Evolutionary conservation across 2,113 vertebrate species (phyloP), one percentile per base, ranked within the genome.

Genomic region (Otolemur garnettii): DNA sequence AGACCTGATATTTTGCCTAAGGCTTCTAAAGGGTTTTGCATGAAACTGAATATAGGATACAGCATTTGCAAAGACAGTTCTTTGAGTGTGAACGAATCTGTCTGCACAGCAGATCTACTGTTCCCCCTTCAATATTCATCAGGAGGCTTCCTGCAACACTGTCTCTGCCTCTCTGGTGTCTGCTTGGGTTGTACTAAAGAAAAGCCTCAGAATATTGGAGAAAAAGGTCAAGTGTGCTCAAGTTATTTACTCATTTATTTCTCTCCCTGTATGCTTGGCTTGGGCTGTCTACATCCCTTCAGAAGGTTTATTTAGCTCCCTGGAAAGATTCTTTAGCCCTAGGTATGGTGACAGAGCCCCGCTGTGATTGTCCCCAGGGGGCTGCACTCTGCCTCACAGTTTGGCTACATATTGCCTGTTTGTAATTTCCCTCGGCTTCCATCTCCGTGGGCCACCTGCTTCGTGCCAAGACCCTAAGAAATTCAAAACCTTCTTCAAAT

Each of bases 311-410:
- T 50, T 57, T 30, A 59, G 19, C 4, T 57, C 42, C 53, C 18
- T 19, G 10, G 62, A 7, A 80, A 66, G 42, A n/a, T 66, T 42
- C 35, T 59, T 12, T 35, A 1, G 28, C 14, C 14, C 71, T 12
- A 72, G 45, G 22, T 38, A 42, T 53, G 9, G 9, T 33, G 21
- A 81, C 10, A 33, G 18, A 50, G 15, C 33, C 5, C 4, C 10
- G 19, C 17, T 66, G 5, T 24, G 35, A 28, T n/a, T n/a, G 19
- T 42, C 42, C 18, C 12, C 57, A 62, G 9, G 33, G 4, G 14
- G 6, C 5, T 66, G 6, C 2, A 15, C 8, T n/a, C 22, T 24
- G 13, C 33, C 4, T 15, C 7, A 5, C 7, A 50, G 8, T 19
- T 88, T 88, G 35, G 24, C 17, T 62, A 22, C 7, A 71, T 6